A percentile compares a stretch with the other conserved stretches of the same genome.
Evolutionary conservation across 2,797 vertebrate genomes (phyloP).

Genomic region (Gymnothorax javanicus): DNA sequence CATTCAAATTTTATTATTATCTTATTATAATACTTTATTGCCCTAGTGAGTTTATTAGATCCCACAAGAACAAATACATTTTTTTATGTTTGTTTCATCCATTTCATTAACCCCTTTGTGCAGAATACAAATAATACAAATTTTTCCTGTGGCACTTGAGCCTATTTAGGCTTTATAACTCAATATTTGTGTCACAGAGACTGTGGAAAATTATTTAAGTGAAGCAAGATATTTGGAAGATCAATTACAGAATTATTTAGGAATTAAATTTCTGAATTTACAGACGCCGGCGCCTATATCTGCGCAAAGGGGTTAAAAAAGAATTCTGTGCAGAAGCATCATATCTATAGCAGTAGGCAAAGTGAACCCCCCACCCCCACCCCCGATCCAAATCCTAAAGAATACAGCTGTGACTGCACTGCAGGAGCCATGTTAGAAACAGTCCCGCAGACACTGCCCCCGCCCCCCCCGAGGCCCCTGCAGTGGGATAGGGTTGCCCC

Average conservation of each 20-base stretch:
- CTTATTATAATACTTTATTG: neutral
- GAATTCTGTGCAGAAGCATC: neutral
- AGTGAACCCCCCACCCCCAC: neutral
- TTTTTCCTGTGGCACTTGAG: no score
- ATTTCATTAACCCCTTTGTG: no score
- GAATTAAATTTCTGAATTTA: no score
- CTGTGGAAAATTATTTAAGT: no score
- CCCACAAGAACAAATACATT: neutral
- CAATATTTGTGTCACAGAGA: no score
- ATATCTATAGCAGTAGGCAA: neutral
- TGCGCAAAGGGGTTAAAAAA: no score
- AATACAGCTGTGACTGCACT: neutral
- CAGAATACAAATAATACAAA: no score
- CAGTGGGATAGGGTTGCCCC: conserved; percentile 34
- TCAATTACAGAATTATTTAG: no score
- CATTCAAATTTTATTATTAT: neutral
- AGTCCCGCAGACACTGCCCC: neutral
- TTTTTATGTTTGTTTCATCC: neutral
- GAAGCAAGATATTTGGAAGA: no score
- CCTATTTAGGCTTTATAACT: no score
- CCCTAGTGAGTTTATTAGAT: neutral
- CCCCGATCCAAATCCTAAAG: neutral
- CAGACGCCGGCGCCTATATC: no score
- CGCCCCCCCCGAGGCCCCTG: neutral
- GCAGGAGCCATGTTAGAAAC: neutral